These are phyloP conservation scores for Carassius gibelio DNA, from an alignment of 2,113 vertebrate genomes.

Conservation along the genomic window DNA sequence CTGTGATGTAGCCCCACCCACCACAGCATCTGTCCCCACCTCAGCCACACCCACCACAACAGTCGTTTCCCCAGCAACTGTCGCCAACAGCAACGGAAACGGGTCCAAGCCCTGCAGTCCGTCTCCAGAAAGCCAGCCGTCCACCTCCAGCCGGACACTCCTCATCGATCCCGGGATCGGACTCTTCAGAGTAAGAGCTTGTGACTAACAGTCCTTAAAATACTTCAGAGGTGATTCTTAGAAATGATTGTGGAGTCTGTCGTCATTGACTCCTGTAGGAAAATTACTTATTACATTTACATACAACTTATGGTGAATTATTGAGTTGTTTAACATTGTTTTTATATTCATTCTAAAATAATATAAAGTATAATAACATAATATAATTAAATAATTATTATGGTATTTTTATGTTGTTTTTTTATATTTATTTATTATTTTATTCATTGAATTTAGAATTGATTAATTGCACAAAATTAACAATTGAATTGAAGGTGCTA, in stretches of 20 bases:
- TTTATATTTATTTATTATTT: neutral
- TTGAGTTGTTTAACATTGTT: neutral
- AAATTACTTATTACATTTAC: too few relatives aligned
- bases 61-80: slow-evolving; percentile 41
- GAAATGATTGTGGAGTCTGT: too few relatives aligned
- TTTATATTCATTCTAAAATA: too few relatives aligned
- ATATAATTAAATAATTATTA: too few relatives aligned
- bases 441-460: neutral
- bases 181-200: slow-evolving; percentile 83
- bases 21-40: slow-evolving; percentile 39
- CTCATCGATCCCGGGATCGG: slow-evolving; percentile 91
- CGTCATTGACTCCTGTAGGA: neutral
- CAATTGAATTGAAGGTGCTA: neutral
- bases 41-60: slow-evolving; percentile 61
- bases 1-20: slow-evolving; percentile 60
- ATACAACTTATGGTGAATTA: neutral
- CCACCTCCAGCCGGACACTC: slow-evolving; percentile 83
- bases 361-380: too few relatives aligned
- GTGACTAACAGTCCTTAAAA: too few relatives aligned
- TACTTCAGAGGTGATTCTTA: too few relatives aligned
- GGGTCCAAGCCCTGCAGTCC: slow-evolving; percentile 61
- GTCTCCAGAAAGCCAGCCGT: slow-evolving; percentile 78
- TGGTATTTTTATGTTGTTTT: too few relatives aligned
- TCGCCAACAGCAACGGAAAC: slow-evolving; percentile 56
- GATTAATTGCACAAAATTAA: neutral